Conservation (phyloP, 1,140 invertebrate genomes). For the Drosophila truncata region DNA sequence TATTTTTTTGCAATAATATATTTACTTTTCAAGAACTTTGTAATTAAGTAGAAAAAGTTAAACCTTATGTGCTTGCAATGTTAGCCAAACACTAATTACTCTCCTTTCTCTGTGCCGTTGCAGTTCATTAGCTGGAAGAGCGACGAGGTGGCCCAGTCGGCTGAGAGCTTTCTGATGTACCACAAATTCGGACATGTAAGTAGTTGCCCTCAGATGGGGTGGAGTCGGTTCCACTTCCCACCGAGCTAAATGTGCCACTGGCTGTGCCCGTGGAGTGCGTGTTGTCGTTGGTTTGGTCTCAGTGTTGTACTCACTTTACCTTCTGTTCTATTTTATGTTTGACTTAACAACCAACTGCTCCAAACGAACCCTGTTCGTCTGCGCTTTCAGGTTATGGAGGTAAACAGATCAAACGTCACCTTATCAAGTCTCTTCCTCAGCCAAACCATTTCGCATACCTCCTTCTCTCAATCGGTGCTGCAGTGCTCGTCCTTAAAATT, state of each 20-base stretch:
- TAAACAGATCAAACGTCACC: slow-evolving; percentile 61
- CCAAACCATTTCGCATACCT: slow-evolving; percentile 27
- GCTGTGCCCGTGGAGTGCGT: slow-evolving; percentile 38
- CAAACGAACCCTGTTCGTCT: slow-evolving; percentile 54
- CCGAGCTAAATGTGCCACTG: slow-evolving; percentile 6
- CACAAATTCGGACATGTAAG: slow-evolving; percentile 97
- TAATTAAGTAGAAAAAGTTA: neutral
- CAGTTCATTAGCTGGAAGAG: slow-evolving; percentile 92
- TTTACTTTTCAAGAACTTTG: neutral
- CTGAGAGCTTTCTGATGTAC: slow-evolving; percentile 93
- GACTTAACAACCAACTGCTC: slow-evolving; percentile 41
- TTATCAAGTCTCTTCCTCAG: slow-evolving; percentile 48
- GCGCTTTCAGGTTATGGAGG: slow-evolving; percentile 73
- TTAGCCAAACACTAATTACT: slow-evolving; percentile 19
- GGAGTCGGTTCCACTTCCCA: neutral
- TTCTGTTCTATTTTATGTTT: slow-evolving; percentile 79
- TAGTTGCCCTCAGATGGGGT: slow-evolving; percentile 59
- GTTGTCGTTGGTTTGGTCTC: slow-evolving; percentile 56
- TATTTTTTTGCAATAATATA: neutral
- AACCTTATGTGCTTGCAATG: neutral
- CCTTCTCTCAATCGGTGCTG: slow-evolving; percentile 24
- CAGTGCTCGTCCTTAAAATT: slow-evolving; percentile 33
- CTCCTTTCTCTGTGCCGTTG: slow-evolving; percentile 35
- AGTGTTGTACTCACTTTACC: slow-evolving; percentile 66
- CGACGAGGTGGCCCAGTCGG: slow-evolving; percentile 90